Evolutionary conservation across 2,797 vertebrate species (phyloP).

Genomic region (Crax fasciolata): DNA sequence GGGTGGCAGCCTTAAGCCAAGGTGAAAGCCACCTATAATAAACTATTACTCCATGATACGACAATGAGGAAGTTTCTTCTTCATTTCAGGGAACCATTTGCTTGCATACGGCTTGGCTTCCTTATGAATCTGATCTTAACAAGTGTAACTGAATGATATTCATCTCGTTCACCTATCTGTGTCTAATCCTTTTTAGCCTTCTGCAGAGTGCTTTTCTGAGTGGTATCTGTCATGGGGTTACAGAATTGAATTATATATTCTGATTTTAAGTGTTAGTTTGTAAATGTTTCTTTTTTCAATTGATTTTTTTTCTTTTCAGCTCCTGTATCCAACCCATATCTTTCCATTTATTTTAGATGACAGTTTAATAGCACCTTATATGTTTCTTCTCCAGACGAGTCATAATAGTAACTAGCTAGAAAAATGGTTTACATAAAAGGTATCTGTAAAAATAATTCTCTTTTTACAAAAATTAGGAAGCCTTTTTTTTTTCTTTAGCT

Average conservation of each 20-base stretch:
- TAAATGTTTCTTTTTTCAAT: constrained; percentile 43
- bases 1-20: neutral
- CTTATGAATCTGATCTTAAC: constrained; percentile 33
- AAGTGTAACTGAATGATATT: neutral
- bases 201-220: constrained; percentile 9
- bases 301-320: neutral
- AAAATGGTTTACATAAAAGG: neutral
- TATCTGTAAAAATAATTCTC: neutral
- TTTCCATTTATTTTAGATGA: constrained; percentile 44
- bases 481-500: neutral
- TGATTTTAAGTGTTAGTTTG: constrained; percentile 41
- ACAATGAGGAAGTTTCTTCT: neutral
- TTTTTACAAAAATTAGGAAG: neutral
- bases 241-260: constrained; percentile 1
- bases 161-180: constrained; percentile 15
- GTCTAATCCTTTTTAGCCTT: constrained; percentile 36
- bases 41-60: neutral
- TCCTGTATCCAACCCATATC: neutral
- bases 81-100: constrained; percentile 21
- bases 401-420: constrained; percentile 24
- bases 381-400: constrained; percentile 26
- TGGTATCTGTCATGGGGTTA: constrained; percentile 21
- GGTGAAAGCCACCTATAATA: neutral
- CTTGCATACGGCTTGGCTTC: neutral
- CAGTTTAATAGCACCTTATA: constrained; percentile 55